Evolutionary conservation across 2,888 invertebrate species (phyloP).

Genomic region (Campoplex nolae): DNA sequence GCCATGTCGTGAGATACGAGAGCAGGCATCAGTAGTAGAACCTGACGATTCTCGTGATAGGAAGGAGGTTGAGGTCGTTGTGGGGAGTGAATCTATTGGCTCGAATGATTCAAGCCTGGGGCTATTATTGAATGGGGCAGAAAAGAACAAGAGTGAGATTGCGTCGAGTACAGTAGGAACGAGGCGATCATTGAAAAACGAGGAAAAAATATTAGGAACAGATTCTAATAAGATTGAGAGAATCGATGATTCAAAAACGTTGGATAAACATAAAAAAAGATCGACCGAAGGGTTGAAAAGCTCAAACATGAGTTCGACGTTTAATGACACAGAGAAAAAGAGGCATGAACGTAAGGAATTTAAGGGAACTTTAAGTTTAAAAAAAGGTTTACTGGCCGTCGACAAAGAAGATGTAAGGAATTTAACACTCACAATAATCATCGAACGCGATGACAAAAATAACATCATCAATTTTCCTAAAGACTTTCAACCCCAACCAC

Average conservation of each 20-base stretch:
- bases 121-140: constrained; percentile 5
- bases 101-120: background rate
- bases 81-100: background rate
- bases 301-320: background rate
- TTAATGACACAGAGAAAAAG: background rate
- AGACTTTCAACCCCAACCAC: constrained; percentile 73
- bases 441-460: constrained; percentile 73
- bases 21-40: constrained; percentile 14
- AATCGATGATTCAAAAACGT: background rate
- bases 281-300: background rate
- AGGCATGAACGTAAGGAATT: constrained; percentile 6
- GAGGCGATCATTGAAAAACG: background rate
- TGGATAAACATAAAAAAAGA: background rate
- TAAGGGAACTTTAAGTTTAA: constrained; percentile 47
- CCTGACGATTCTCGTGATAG: constrained; percentile 23
- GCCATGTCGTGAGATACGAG: constrained; percentile 68
- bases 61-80: constrained; percentile 47
- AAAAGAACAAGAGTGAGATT: background rate
- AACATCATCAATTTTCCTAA: constrained; percentile 73
- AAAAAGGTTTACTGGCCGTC: constrained; percentile 69
- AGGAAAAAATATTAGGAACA: background rate
- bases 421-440: constrained; percentile 73
- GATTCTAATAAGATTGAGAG: background rate
- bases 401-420: constrained; percentile 74
- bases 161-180: background rate